These are phyloP conservation scores for Brachionus calyciflorus DNA, from an alignment of 1,140 invertebrate genomes.

Conservation along the genomic window DNA sequence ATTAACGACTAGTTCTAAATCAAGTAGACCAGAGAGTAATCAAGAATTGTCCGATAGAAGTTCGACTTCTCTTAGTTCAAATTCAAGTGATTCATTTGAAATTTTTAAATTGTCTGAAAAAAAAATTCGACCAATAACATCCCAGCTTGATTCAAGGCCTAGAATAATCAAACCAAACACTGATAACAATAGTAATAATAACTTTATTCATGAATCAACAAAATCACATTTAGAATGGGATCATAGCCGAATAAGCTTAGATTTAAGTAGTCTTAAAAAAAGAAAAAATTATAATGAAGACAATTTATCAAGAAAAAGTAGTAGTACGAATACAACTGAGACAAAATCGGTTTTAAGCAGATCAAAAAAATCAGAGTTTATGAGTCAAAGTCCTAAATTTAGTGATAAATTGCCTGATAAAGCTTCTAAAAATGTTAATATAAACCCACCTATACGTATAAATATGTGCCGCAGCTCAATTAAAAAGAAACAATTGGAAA, in stretches of 20 bases:
- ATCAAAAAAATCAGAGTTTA: background rate
- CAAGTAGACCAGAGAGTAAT: background rate
- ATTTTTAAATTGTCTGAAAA: background rate
- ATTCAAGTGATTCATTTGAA: constrained; percentile 2
- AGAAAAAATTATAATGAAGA: constrained; percentile 2
- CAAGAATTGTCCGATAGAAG: background rate
- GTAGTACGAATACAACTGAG: background rate
- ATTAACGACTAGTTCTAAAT: background rate
- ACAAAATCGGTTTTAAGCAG: background rate
- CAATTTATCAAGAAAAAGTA: background rate
- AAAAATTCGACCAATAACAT: background rate
- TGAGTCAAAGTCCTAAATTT: background rate
- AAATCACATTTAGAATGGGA: constrained; percentile 11
- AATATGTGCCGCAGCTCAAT: constrained; percentile 34
- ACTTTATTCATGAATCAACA: background rate
- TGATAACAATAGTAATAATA: no score
- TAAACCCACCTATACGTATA: constrained; percentile 4
- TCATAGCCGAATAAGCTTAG: background rate
- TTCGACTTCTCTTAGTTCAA: background rate
- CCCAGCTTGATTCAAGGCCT: background rate
- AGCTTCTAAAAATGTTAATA: background rate
- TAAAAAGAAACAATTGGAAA: constrained; percentile 36
- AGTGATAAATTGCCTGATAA: constrained; percentile 15
- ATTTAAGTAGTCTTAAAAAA: background rate
- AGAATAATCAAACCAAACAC: background rate